Evolutionary conservation across 1,140 invertebrate genomes (phyloP), one percentile per base, ranked within the genome.

Genomic region (Phymorhynchus buccinoides): DNA sequence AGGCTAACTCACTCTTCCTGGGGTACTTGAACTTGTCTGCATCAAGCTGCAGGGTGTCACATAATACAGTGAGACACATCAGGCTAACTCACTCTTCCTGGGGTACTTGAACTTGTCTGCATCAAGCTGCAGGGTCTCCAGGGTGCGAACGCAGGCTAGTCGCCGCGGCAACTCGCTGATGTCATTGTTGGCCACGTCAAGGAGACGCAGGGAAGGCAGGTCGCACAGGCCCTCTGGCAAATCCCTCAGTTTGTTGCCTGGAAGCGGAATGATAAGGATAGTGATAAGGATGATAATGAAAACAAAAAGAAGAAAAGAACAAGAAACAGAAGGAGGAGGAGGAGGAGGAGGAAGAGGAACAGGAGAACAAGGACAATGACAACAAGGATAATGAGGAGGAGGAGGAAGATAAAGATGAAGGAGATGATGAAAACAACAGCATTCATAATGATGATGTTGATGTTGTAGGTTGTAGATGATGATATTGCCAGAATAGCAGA

Each of bases 61-160:
- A n/a, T n/a, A n/a, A n/a, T n/a, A n/a, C n/a, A n/a, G n/a, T n/a
- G n/a, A n/a, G n/a, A n/a, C n/a, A n/a, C n/a, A n/a, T n/a, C n/a
- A n/a, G n/a, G n/a, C n/a, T n/a, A n/a, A 56, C 62, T 86, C 56
- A 91, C 91, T 90, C 84, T 90, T 81, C 22, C 95, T 94, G 79
- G 96, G 96, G 93, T 95, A 96, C 14, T 89, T 91, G 91, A 96
- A 95, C 22, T 95, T 94, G 62, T 95, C 93, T 86, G 91, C 91
- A 92, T 96, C 95, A 9, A 96, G 90, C 87, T 95, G 92, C 85
- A 97, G 91, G 66, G 87, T 89, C 85, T 90, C 88, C 80, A 92
- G 85, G 52, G 91, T 89, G 80, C 88, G 86, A 1, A 90, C 85
- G 80, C 88, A 85, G 83, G 89, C 90, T 56, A 92, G 82, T 27